Evolutionary conservation across 1,140 invertebrate genomes (phyloP).

Genomic region (Leptoteleia sp.): DNA sequence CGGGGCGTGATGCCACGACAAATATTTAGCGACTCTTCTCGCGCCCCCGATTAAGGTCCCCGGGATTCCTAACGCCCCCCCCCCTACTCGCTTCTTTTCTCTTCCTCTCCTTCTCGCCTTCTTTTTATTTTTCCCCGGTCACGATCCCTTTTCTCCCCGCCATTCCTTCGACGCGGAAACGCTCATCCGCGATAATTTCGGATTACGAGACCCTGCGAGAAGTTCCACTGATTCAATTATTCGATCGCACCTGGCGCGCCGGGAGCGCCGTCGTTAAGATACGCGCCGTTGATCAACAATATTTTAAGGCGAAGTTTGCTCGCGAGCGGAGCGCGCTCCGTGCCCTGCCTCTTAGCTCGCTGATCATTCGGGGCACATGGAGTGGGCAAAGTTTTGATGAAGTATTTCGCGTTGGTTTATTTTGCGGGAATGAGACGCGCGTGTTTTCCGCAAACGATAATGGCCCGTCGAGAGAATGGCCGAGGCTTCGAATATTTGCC

Average conservation of each 20-base stretch:
- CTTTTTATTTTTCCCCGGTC: no score
- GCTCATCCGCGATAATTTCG: conserved; percentile 52
- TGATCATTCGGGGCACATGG: conserved; percentile 43
- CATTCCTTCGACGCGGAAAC: conserved; percentile 17
- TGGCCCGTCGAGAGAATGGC: conserved; percentile 23
- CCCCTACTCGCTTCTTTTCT: background rate
- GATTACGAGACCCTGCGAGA: conserved; percentile 44
- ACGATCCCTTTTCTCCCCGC: background rate
- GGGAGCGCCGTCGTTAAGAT: conserved; percentile 58
- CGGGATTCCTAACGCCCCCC: background rate
- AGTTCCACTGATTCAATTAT: conserved; percentile 66
- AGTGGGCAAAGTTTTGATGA: conserved; percentile 50
- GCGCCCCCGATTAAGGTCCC: conserved; percentile 13
- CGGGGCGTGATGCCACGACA: conserved; percentile 40
- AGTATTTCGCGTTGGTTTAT: conserved; percentile 44
- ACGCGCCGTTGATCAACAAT: conserved; percentile 67
- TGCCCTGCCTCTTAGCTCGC: conserved; percentile 24
- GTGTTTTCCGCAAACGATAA: conserved; percentile 31
- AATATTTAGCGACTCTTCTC: conserved; percentile 63
- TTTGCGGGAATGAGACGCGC: conserved; percentile 18
- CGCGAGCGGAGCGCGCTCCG: conserved; percentile 2
- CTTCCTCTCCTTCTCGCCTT: background rate
- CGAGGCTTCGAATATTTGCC: conserved; percentile 19
- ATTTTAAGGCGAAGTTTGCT: conserved; percentile 57
- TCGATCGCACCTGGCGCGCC: conserved; percentile 65